Evolutionary conservation across 2,888 invertebrate species (phyloP).

Genomic region (Rutpela maculata): DNA sequence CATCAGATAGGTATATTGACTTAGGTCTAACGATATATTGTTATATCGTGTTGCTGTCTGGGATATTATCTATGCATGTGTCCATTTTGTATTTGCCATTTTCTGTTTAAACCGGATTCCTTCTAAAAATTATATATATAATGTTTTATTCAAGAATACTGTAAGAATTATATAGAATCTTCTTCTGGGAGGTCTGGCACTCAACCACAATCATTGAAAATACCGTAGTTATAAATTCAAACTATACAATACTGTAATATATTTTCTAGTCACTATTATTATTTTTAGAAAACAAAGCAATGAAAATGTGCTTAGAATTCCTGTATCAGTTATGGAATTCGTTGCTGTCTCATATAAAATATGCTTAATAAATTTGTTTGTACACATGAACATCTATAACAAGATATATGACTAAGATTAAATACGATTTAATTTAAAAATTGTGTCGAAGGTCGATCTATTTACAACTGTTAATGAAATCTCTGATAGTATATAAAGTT

Average conservation of each 20-base stretch:
- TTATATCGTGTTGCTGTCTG: neutral
- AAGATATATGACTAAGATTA: slow-evolving; percentile 10
- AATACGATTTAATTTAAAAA: slow-evolving; percentile 14
- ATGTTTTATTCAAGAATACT: neutral
- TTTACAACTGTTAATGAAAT: slow-evolving; percentile 20
- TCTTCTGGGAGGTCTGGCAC: slow-evolving; percentile 15
- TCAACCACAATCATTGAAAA: neutral
- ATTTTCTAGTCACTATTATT: slow-evolving; percentile 27
- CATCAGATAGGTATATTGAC: too few species aligned
- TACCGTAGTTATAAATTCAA: slow-evolving; percentile 12
- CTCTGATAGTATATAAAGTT: slow-evolving; percentile 11
- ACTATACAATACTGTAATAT: neutral
- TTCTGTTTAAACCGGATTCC: slow-evolving; percentile 7
- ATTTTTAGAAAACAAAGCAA: slow-evolving; percentile 31
- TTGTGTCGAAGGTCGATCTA: slow-evolving; percentile 21
- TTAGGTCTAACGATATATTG: neutral
- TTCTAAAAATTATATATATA: neutral
- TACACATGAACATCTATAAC: slow-evolving; percentile 4
- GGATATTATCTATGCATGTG: neutral
- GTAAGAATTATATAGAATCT: slow-evolving; percentile 6
- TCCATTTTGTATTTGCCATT: neutral
- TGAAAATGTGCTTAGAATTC: slow-evolving; percentile 23
- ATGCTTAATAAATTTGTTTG: slow-evolving; percentile 17
- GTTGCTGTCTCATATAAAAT: neutral
- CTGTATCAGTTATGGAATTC: slow-evolving; percentile 5